These are phyloP conservation scores for Epizoanthus illoricatus DNA, from an alignment of 92 coral and sea anemone species.

Conservation along the genomic window DNA sequence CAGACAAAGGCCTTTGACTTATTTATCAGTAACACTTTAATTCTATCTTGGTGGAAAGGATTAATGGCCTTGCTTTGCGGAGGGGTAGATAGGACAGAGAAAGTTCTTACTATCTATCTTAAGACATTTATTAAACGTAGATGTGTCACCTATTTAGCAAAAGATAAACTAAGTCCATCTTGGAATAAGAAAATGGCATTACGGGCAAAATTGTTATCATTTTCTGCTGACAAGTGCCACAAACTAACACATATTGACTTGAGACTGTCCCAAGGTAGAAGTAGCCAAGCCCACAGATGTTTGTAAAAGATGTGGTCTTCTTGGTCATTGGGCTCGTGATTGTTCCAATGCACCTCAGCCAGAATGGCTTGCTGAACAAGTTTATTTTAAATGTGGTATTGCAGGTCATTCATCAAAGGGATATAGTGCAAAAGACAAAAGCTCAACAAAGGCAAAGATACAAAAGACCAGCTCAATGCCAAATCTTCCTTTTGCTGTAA, in stretches of 20 bases:
- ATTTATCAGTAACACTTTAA: not conserved
- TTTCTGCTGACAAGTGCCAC: not conserved
- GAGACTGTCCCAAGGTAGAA: not conserved
- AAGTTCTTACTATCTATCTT: conserved; percentile 12
- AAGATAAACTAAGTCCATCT: conserved; percentile 15
- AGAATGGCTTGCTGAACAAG: conserved; percentile 41
- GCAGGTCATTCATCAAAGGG: conserved; percentile 25
- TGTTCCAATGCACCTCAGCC: conserved; percentile 35
- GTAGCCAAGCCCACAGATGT: conserved; percentile 29
- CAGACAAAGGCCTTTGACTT: conserved; percentile 5
- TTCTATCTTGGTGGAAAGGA: conserved; percentile 24
- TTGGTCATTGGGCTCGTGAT: conserved; percentile 38
- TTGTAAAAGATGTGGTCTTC: conserved; percentile 29
- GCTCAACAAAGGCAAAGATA: not conserved
- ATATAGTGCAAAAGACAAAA: conserved; percentile 16
- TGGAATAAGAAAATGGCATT: conserved; percentile 17
- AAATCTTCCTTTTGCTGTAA: conserved; percentile 20
- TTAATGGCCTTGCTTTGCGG: conserved; percentile 13
- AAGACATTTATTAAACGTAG: conserved; percentile 12
- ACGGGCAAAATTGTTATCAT: not conserved
- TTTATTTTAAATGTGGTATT: conserved; percentile 38
- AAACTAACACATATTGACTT: not conserved
- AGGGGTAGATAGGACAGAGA: conserved; percentile 19
- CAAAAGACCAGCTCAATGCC: conserved; percentile 16
- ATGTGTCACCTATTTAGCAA: conserved; percentile 15